Evolutionary conservation across 1,140 invertebrate genomes (phyloP), one percentile per base, ranked within the genome.

Genomic region (Trichomalopsis sarcophagae): DNA sequence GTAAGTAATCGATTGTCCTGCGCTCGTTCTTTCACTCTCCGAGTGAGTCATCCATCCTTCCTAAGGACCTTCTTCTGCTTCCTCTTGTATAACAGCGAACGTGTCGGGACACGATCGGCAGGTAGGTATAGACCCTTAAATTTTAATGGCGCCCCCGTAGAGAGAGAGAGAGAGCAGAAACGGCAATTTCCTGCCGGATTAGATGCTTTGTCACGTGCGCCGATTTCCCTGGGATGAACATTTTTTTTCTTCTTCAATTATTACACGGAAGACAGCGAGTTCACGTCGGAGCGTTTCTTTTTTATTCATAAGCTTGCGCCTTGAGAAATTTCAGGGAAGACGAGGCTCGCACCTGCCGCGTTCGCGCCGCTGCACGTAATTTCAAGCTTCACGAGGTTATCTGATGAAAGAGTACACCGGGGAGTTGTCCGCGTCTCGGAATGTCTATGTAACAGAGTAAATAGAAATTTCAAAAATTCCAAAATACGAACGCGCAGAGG

Each of bases 131-230:
- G 21, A 75, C 75, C 75, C 75, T 77, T 50, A 44, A 50, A 77
- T 50, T 23, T 77, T 77, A 77, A 77, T 77, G 75, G n/a, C 55
- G 44, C 44, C 30, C 5, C 27, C 23, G 27, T n/a, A 62, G 27
- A 68, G 27, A 27, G 27, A 62, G 27, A 68, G 27, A 27, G 27
- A 27, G 21, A 14, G 68, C 10, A n/a, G 36, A 17, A 21, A 62
- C 21, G 73, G 47, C 44, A 77, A 77, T 77, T 50, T 47, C 23
- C 7, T 55, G 75, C 6, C 75, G 44, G 21, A 77, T 77, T 77
- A 77, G 40, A 77, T 77, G 75, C 75, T 77, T 77, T 77, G 75
- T 50, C 75, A 77, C 75, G 73, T 62, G 21, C 17, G 40, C 1
- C 40, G 10, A 44, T 44, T 44, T 44, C 7, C 40, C 40, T 44